Conservation (phyloP, 2,888 invertebrate genomes). For the Eledona agricola region DNA sequence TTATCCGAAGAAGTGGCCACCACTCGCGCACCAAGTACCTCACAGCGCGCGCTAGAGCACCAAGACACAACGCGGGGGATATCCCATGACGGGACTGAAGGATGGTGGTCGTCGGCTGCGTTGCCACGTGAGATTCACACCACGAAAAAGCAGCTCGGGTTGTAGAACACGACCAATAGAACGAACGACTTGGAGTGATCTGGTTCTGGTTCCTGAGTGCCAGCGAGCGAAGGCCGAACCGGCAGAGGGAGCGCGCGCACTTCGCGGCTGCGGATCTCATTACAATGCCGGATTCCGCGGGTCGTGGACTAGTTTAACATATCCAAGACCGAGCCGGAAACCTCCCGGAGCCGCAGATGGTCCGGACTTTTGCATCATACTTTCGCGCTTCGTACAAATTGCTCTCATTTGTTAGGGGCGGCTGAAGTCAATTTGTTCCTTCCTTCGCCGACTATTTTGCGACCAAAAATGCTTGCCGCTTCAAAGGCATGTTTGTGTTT, state of each 20-base stretch:
- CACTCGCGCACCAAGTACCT: constrained; percentile 19
- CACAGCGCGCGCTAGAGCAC: constrained; percentile 23
- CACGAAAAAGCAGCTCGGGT: constrained; percentile 36
- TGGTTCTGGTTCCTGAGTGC: constrained; percentile 45
- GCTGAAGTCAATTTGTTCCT: too few species aligned
- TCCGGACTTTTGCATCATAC: constrained; percentile 44
- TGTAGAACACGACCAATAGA: constrained; percentile 46
- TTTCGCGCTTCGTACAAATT: constrained; percentile 45
- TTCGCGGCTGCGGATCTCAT: constrained; percentile 47
- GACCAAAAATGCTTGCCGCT: too few species aligned
- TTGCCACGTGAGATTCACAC: constrained; percentile 50
- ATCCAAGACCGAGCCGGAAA: constrained; percentile 22
- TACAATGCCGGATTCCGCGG: constrained; percentile 32
- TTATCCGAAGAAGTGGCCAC: constrained; percentile 3
- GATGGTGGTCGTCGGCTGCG: constrained; percentile 31
- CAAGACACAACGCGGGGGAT: constrained; percentile 32
- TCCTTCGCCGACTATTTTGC: too few species aligned
- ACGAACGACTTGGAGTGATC: constrained; percentile 56
- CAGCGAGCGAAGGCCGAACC: constrained; percentile 38
- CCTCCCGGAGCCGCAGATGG: constrained; percentile 49
- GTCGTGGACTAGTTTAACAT: constrained; percentile 10
- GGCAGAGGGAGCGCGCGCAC: constrained; percentile 50
- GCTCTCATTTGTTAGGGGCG: constrained; percentile 44
- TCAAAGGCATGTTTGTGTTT: too few species aligned
- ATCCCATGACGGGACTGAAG: constrained; percentile 42